phyloP scores from a whole-genome alignment of 2,113 vertebrate genomes.

The Lepus europaeus region DNA sequence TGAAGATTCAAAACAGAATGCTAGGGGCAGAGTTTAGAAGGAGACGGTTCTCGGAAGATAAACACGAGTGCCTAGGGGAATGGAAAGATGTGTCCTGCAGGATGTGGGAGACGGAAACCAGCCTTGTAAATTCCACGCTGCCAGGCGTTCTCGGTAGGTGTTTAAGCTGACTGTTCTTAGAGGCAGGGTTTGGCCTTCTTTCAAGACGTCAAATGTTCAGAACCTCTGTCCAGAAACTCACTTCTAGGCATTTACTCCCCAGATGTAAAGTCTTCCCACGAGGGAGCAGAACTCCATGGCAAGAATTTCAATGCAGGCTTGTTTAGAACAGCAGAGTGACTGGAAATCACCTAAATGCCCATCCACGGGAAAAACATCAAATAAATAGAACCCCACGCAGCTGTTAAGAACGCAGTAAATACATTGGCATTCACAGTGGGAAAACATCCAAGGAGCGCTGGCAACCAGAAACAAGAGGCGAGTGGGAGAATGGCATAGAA shows the following conservation, averaged over 20 bases:
- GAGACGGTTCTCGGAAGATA: conserved; percentile 18
- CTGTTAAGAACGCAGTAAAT: neutral
- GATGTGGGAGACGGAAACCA: neutral
- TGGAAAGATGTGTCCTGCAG: neutral
- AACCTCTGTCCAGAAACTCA: neutral
- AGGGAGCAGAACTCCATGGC: neutral
- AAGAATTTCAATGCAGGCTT: neutral
- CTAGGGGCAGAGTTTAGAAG: neutral
- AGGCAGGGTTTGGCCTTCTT: neutral
- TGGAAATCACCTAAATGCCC: conserved; percentile 80
- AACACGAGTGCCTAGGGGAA: neutral
- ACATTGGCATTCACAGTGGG: neutral
- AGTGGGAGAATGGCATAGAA: neutral
- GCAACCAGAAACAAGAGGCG: neutral
- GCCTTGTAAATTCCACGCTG: no score
- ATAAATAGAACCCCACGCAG: neutral
- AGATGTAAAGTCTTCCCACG: neutral
- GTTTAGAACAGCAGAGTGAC: conserved; percentile 37
- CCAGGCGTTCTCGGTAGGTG: neutral
- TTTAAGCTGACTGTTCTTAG: neutral
- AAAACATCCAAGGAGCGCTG: neutral
- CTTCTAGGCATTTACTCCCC: neutral
- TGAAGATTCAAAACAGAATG: conserved; percentile 31
- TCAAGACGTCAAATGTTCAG: neutral
- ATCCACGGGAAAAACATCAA: conserved; percentile 38